These are phyloP conservation scores for Zonitis immaculata DNA, from an alignment of 2,888 invertebrate genomes.

Conservation along the genomic window DNA sequence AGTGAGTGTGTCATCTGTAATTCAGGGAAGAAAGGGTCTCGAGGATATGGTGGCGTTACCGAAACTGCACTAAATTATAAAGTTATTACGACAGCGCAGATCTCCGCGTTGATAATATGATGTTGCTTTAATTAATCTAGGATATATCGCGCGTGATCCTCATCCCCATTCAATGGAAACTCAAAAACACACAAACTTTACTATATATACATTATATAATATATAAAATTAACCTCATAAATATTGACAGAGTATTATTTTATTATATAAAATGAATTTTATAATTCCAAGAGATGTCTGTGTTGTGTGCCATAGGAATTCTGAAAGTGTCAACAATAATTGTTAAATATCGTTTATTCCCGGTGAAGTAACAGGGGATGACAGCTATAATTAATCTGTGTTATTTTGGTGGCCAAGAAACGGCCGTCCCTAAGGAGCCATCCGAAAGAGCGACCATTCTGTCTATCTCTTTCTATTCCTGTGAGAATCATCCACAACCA, in stretches of 20 bases:
- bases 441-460: conserved; percentile 18
- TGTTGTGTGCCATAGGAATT: neutral
- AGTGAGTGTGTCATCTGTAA: conserved; percentile 43
- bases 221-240: neutral
- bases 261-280: too few relatives aligned
- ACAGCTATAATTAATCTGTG: conserved; percentile 50
- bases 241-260: too few relatives aligned
- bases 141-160: conserved; percentile 45
- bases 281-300: too few relatives aligned
- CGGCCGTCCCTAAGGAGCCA: conserved; percentile 44
- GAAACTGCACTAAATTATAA: conserved; percentile 52
- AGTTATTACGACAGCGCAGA: conserved; percentile 53
- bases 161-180: conserved; percentile 5
- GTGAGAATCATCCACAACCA: neutral
- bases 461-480: neutral
- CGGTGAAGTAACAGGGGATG: conserved; percentile 48
- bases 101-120: conserved; percentile 51
- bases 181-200: neutral
- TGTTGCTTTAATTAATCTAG: conserved; percentile 52
- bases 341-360: conserved; percentile 51
- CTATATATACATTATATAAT: neutral
- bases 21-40: conserved; percentile 36
- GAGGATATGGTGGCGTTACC: conserved; percentile 27
- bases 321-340: conserved; percentile 46
- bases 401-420: conserved; percentile 48